Conservation (phyloP, 1,140 invertebrate genomes). For the Bradynema listronoti region DNA sequence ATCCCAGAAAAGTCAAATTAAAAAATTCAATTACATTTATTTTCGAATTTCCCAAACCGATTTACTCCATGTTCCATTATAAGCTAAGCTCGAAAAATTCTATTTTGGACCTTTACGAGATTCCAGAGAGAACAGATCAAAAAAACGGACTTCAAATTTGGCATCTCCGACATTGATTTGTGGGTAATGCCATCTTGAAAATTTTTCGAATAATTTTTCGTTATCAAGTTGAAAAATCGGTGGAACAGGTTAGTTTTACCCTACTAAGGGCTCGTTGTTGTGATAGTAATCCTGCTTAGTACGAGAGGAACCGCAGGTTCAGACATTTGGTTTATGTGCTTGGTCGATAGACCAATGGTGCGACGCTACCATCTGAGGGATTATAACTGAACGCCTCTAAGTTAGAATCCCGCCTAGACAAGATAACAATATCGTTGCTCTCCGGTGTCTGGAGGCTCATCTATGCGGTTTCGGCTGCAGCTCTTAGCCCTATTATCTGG, state of each 20-base stretch:
- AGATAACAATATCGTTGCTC: conserved; percentile 42
- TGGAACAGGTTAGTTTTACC: conserved; percentile 75
- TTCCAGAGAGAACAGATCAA: too few species aligned
- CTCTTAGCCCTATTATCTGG: conserved; percentile 29
- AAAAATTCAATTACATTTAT: too few species aligned
- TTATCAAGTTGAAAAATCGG: too few species aligned
- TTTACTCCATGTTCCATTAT: too few species aligned
- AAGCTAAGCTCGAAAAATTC: too few species aligned
- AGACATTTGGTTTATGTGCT: conserved; percentile 70
- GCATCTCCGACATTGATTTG: too few species aligned
- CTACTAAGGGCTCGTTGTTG: conserved; percentile 63
- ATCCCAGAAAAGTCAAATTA: too few species aligned
- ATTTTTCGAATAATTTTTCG: too few species aligned
- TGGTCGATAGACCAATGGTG: conserved; percentile 63
- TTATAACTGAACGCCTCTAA: conserved; percentile 78
- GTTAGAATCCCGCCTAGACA: conserved; percentile 67
- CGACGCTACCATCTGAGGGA: conserved; percentile 74
- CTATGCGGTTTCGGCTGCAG: conserved; percentile 37
- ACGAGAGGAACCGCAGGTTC: conserved; percentile 75
- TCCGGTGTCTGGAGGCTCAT: conserved; percentile 51
- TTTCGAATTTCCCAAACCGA: too few species aligned
- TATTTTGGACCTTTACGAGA: too few species aligned
- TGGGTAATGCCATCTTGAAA: too few species aligned
- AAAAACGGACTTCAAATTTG: too few species aligned
- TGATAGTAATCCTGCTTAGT: conserved; percentile 63